Evolutionary conservation across 2,797 vertebrate species (phyloP).

Genomic region (Halcyon chelicuti): DNA sequence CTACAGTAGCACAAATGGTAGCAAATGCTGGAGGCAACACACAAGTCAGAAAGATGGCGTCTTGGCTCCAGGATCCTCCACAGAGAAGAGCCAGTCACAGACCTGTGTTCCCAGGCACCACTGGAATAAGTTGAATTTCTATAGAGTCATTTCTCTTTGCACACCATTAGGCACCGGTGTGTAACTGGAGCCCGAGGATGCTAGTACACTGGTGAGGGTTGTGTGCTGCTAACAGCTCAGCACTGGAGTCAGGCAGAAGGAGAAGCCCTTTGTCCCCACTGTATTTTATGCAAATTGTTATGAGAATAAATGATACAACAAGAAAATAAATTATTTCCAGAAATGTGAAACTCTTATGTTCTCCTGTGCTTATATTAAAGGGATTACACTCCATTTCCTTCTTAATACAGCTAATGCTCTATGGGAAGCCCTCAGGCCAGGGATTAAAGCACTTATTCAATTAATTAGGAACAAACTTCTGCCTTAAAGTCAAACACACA

Average conservation of each 20-base stretch:
- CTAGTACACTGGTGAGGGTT: neutral
- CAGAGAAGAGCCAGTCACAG: fast-evolving
- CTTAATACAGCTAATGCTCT: conserved; percentile 80
- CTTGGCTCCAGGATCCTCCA: neutral
- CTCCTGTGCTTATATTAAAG: conserved; percentile 79
- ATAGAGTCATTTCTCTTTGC: neutral
- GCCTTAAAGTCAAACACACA: conserved; percentile 74
- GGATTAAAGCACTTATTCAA: conserved; percentile 83
- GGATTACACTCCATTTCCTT: conserved; percentile 86
- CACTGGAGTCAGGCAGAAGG: neutral
- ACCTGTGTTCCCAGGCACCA: neutral
- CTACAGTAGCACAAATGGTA: neutral
- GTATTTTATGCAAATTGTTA: conserved; percentile 52
- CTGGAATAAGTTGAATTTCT: neutral
- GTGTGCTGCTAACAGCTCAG: neutral
- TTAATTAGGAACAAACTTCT: conserved; percentile 81
- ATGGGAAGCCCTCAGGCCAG: conserved; percentile 81
- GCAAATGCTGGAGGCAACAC: neutral
- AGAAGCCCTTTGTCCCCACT: neutral
- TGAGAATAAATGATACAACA: conserved; percentile 46
- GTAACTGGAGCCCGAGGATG: neutral
- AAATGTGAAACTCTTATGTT: conserved; percentile 72
- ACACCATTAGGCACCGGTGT: neutral
- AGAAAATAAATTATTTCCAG: conserved; percentile 72
- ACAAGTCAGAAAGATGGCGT: neutral